phyloP scores from a whole-genome alignment of 2,888 invertebrate genomes.

The Linhomoeus sp. region DNA sequence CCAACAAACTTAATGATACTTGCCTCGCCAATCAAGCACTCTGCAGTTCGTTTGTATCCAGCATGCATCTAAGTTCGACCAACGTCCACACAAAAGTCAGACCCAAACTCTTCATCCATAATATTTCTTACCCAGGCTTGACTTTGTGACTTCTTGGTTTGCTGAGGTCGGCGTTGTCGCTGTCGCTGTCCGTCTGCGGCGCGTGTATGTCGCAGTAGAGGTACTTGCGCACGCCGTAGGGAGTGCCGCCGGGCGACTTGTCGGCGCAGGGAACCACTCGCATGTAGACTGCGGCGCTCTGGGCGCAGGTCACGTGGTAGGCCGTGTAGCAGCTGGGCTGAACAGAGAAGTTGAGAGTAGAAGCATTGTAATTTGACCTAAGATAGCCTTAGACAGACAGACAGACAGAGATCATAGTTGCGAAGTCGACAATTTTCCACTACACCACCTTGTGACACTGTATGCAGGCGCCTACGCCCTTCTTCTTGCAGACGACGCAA shows the following conservation, averaged over 20 bases:
- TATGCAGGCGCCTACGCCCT: slow-evolving; percentile 67
- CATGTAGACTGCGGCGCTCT: slow-evolving; percentile 77
- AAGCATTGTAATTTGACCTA: background rate
- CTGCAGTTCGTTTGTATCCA: no score
- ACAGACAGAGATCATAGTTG: background rate
- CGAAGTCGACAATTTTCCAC: background rate
- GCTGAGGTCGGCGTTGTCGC: background rate
- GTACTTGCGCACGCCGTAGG: slow-evolving; percentile 56
- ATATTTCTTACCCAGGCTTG: no score
- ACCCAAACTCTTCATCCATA: no score
- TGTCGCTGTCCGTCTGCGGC: slow-evolving; percentile 33
- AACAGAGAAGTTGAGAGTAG: background rate
- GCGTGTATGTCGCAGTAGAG: slow-evolving; percentile 89
- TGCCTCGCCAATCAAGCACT: no score
- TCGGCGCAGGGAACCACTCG: slow-evolving; percentile 74
- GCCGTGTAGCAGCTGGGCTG: slow-evolving; percentile 40
- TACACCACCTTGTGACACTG: slow-evolving; percentile 67
- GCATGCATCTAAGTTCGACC: no score
- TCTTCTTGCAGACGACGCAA: slow-evolving; percentile 74
- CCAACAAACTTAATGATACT: no score
- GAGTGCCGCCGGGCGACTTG: slow-evolving; percentile 12
- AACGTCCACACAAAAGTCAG: no score
- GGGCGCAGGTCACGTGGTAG: slow-evolving; percentile 97
- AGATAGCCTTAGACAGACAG: background rate
- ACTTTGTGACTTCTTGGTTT: no score